Evolutionary conservation across 2,888 invertebrate species (phyloP).

Genomic region (Dascillus cervinus): DNA sequence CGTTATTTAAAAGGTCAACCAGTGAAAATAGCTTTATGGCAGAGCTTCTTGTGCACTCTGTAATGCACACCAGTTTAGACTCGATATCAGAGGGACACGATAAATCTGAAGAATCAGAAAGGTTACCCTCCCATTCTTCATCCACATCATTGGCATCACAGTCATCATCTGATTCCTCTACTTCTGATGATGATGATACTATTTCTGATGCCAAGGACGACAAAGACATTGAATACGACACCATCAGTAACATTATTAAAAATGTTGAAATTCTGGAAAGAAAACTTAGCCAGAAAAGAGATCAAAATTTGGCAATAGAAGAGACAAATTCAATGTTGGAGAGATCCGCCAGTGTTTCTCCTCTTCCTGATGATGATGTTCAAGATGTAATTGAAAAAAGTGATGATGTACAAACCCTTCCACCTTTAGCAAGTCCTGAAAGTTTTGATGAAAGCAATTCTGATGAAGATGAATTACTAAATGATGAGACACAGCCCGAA

Average conservation of each 20-base stretch:
- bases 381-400: background rate
- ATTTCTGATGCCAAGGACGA: slow-evolving; percentile 41
- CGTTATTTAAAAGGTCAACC: slow-evolving; percentile 39
- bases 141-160: slow-evolving; percentile 16
- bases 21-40: slow-evolving; percentile 55
- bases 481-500: background rate
- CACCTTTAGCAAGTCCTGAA: slow-evolving; percentile 17
- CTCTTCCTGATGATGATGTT: background rate
- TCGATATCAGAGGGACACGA: slow-evolving; percentile 52
- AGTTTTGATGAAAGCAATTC: slow-evolving; percentile 11
- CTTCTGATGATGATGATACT: slow-evolving; percentile 39
- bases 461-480: slow-evolving; percentile 5
- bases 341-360: background rate
- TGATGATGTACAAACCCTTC: slow-evolving; percentile 1
- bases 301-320: slow-evolving; percentile 3
- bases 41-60: slow-evolving; percentile 57
- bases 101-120: slow-evolving; percentile 25
- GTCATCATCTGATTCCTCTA: slow-evolving; percentile 10
- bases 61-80: slow-evolving; percentile 52
- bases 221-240: slow-evolving; percentile 42
- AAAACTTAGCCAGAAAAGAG: slow-evolving; percentile 4
- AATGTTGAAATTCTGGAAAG: slow-evolving; percentile 38
- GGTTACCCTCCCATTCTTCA: background rate
- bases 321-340: background rate
- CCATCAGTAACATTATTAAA: slow-evolving; percentile 51